These are phyloP conservation scores for Yponomeuta malinellus DNA, from an alignment of 2,888 invertebrate species.

Conservation along the genomic window DNA sequence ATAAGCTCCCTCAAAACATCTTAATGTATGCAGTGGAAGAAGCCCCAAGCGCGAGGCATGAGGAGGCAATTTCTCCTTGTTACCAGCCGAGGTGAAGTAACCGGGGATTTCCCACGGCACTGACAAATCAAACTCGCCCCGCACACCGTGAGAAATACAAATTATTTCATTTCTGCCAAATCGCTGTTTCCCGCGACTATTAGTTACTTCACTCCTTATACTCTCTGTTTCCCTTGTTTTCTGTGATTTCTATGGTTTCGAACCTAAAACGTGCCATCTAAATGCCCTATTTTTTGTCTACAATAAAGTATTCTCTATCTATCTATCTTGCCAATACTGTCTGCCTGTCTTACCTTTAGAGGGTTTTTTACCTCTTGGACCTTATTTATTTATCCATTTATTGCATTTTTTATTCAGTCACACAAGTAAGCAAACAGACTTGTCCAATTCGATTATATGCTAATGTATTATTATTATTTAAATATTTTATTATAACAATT, in stretches of 20 bases:
- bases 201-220: not conserved
- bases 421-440: too few relatives aligned
- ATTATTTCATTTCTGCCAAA: constrained; percentile 14
- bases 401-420: too few relatives aligned
- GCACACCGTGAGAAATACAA: constrained; percentile 1
- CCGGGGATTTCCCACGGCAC: constrained; percentile 46
- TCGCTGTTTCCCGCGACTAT: constrained; percentile 5
- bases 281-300: too few relatives aligned
- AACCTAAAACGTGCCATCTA: too few relatives aligned
- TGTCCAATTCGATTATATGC: too few relatives aligned
- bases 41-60: not conserved
- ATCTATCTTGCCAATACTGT: too few relatives aligned
- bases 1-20: not conserved
- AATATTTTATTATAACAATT: too few relatives aligned
- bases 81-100: constrained; percentile 38
- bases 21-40: not conserved
- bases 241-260: not conserved
- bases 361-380: too few relatives aligned
- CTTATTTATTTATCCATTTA: too few relatives aligned
- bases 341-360: too few relatives aligned
- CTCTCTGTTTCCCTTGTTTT: not conserved
- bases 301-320: too few relatives aligned
- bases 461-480: too few relatives aligned
- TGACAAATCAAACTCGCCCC: constrained; percentile 41
- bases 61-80: constrained; percentile 42